Evolutionary conservation across 2,888 invertebrate species (phyloP).

Genomic region (Tipula vernalis): DNA sequence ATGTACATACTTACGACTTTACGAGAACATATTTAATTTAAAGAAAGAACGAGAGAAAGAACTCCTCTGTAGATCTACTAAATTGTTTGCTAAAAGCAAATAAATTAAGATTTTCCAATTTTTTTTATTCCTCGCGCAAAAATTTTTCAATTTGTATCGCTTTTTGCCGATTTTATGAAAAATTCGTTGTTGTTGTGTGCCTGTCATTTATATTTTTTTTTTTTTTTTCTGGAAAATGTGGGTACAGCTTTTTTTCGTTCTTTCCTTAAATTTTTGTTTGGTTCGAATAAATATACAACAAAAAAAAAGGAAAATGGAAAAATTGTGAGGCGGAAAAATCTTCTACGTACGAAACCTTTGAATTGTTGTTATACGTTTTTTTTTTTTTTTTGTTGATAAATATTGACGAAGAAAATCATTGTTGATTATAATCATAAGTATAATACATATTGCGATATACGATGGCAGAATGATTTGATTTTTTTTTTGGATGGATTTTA

Average conservation of each 20-base stretch:
- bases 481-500: background rate
- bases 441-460: background rate
- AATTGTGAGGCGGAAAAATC: background rate
- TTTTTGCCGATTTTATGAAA: background rate
- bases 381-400: background rate
- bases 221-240: background rate
- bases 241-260: background rate
- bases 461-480: background rate
- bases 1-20: background rate
- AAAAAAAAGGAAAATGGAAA: background rate
- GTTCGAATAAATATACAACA: background rate
- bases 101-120: slow-evolving; percentile 4
- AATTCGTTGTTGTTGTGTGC: background rate
- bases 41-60: background rate
- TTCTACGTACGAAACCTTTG: background rate
- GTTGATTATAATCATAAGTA: background rate
- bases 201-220: background rate
- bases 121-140: background rate
- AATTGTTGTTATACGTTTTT: background rate
- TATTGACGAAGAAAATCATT: slow-evolving; percentile 4
- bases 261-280: background rate
- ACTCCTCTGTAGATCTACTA: background rate
- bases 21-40: background rate
- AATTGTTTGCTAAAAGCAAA: slow-evolving; percentile 4
- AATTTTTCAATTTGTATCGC: background rate